Evolutionary conservation across 2,888 invertebrate species (phyloP).

Genomic region (Scaptomyza parva): DNA sequence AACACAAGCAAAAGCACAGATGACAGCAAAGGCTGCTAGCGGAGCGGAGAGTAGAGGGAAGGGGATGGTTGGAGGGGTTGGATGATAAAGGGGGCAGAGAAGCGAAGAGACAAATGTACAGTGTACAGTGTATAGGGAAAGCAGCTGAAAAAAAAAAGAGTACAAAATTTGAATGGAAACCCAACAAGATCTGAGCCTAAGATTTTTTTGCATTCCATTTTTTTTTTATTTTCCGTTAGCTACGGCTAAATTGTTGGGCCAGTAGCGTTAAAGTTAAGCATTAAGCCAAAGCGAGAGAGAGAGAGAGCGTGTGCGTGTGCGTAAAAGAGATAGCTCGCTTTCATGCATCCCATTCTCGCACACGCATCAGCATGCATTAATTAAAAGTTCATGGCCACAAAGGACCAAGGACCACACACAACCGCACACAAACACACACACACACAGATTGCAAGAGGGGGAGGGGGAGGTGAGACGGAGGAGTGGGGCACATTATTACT

Average conservation of each 20-base stretch:
- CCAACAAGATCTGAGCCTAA: constrained; percentile 5
- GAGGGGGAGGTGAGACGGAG: neutral
- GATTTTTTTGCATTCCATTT: constrained; percentile 5
- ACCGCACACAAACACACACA: neutral
- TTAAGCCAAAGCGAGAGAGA: too few relatives aligned
- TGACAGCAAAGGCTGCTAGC: neutral
- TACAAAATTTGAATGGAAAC: constrained; percentile 14
- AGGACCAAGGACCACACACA: neutral
- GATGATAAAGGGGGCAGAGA: too few relatives aligned
- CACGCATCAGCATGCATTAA: constrained; percentile 71
- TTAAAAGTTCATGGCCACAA: constrained; percentile 68
- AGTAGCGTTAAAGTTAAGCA: neutral
- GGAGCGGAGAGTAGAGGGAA: neutral
- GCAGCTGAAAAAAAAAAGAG: constrained; percentile 12
- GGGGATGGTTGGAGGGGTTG: too few relatives aligned
- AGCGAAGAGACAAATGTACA: neutral
- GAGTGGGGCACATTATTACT: neutral
- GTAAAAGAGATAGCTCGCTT: neutral
- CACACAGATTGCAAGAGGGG: too few relatives aligned
- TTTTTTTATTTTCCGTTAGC: constrained; percentile 3
- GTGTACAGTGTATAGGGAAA: constrained; percentile 12
- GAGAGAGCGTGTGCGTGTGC: neutral
- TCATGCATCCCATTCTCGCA: neutral
- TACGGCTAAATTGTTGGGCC: constrained; percentile 10
- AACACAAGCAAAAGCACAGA: constrained; percentile 51